These are phyloP conservation scores for Microcebus ravelobensis DNA, from an alignment of 2,113 vertebrate species.

Conservation along the genomic window DNA sequence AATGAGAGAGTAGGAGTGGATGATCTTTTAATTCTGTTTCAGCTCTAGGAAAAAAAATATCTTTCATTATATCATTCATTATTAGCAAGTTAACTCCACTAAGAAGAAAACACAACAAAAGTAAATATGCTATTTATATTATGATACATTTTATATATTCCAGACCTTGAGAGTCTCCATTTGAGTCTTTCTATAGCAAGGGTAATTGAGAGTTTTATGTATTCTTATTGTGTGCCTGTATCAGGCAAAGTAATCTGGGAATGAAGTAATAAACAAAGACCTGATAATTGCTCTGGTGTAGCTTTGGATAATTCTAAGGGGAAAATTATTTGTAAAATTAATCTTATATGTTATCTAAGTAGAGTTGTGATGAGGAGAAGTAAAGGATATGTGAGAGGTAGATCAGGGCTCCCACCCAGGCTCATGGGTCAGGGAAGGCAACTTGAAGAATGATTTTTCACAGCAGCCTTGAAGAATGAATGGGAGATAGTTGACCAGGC, in stretches of 20 bases:
- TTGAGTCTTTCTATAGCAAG: neutral
- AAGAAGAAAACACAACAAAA: neutral
- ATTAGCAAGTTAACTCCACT: neutral
- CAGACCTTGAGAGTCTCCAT: neutral
- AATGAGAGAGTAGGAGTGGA: neutral
- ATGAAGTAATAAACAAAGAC: neutral
- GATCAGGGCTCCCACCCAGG: rapidly evolving
- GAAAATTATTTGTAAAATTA: slow-evolving; percentile 28
- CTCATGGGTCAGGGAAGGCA: neutral
- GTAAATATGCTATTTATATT: neutral
- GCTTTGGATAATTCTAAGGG: neutral
- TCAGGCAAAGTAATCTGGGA: neutral
- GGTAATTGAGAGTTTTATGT: neutral
- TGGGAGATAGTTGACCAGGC: neutral
- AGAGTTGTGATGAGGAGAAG: neutral
- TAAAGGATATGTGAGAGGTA: neutral
- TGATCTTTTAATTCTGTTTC: neutral
- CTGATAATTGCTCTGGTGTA: neutral
- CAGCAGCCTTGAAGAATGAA: neutral
- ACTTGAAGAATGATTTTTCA: neutral
- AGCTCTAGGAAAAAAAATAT: neutral
- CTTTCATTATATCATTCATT: neutral
- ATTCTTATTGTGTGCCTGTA: neutral
- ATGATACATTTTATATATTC: neutral
- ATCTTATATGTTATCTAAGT: neutral